These are phyloP conservation scores for Hemicrepidius hirtus DNA, from an alignment of 2,888 invertebrate species.

Conservation along the genomic window DNA sequence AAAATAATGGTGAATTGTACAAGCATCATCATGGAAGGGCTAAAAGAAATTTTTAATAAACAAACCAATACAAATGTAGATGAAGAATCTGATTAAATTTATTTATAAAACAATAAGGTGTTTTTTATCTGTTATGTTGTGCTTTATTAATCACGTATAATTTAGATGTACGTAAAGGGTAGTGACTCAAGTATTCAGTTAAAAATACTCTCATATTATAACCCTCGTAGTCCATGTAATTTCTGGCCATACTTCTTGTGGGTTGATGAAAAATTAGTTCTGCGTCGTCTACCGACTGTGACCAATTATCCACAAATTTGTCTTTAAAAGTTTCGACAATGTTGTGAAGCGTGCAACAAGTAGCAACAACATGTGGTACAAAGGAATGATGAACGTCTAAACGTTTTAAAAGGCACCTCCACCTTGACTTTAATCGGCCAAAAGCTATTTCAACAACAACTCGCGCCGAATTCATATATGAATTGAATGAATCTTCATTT, in stretches of 20 bases:
- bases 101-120: too few species aligned
- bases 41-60: too few species aligned
- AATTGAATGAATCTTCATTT: slow-evolving; percentile 55
- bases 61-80: too few species aligned
- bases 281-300: slow-evolving; percentile 19
- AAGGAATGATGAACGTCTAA: slow-evolving; percentile 53
- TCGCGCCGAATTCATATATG: slow-evolving; percentile 47
- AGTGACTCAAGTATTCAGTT: slow-evolving; percentile 8
- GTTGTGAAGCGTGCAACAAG: slow-evolving; percentile 56
- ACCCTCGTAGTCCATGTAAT: too few species aligned
- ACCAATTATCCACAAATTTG: slow-evolving; percentile 37
- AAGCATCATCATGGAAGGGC: too few species aligned
- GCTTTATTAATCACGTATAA: neutral
- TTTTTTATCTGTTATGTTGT: neutral
- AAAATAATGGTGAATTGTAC: too few species aligned
- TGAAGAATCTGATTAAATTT: too few species aligned
- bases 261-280: slow-evolving; percentile 1
- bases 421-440: slow-evolving; percentile 53
- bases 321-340: slow-evolving; percentile 50
- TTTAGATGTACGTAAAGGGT: slow-evolving; percentile 15
- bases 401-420: slow-evolving; percentile 52
- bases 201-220: neutral
- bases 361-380: slow-evolving; percentile 48
- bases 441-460: slow-evolving; percentile 50
- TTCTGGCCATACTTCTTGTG: too few species aligned